These are phyloP conservation scores for Cephalopholis sonnerati DNA, from an alignment of 2,113 vertebrate species.

Conservation along the genomic window DNA sequence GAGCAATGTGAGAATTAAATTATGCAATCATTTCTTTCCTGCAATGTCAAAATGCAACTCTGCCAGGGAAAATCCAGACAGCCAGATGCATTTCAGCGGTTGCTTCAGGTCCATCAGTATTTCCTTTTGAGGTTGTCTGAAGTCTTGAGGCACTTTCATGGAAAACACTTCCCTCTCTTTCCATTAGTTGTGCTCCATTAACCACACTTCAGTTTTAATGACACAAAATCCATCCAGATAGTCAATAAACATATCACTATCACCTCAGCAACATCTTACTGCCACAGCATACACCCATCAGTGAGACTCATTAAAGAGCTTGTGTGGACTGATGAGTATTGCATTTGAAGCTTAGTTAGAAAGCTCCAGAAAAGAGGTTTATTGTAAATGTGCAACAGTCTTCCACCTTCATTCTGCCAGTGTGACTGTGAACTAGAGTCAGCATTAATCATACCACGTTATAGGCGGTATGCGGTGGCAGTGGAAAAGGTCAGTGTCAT, in stretches of 20 bases:
- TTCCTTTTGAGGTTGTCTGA: slow-evolving; percentile 67
- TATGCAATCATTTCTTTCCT: slow-evolving; percentile 25
- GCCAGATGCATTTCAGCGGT: slow-evolving; percentile 51
- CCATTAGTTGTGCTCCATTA: slow-evolving; percentile 51
- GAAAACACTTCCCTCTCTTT: slow-evolving; percentile 69
- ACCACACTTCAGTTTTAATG: slow-evolving; percentile 50
- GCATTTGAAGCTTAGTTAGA: neutral
- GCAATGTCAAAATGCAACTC: slow-evolving; percentile 13
- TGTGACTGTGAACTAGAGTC: slow-evolving; percentile 28
- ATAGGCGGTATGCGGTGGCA: neutral
- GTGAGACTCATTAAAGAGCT: slow-evolving; percentile 18
- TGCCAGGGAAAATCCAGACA: slow-evolving; percentile 48
- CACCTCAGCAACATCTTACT: slow-evolving; percentile 27
- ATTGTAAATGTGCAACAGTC: neutral
- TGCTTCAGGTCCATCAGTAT: slow-evolving; percentile 63
- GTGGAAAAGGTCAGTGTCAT: slow-evolving; percentile 54
- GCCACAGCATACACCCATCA: slow-evolving; percentile 9
- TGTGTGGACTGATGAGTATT: slow-evolving; percentile 1
- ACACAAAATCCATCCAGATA: slow-evolving; percentile 43
- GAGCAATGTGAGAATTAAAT: neutral
- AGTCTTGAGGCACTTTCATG: slow-evolving; percentile 52
- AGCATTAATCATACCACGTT: slow-evolving; percentile 39
- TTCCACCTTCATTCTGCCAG: neutral
- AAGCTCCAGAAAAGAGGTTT: slow-evolving; percentile 6
- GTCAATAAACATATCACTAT: slow-evolving; percentile 51